These are phyloP conservation scores for Lepidochrysops patricia DNA, from an alignment of 2,888 invertebrate genomes.

Conservation along the genomic window DNA sequence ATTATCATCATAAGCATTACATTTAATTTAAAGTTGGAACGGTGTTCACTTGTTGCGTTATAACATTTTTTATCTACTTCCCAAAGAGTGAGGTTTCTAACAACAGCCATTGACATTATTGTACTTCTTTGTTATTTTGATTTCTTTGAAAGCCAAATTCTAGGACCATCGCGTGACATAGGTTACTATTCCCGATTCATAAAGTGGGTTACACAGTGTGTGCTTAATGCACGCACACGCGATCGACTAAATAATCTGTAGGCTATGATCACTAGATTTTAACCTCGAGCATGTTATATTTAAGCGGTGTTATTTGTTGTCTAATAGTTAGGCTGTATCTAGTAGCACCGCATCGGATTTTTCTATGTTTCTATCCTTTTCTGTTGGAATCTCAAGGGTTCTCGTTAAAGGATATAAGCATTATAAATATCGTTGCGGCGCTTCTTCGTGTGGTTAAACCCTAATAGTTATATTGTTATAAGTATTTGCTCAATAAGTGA, in stretches of 20 bases:
- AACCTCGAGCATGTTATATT: constrained; percentile 19
- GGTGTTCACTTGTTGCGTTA: too few relatives aligned
- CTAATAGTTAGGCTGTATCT: constrained; percentile 20
- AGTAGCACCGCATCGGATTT: constrained; percentile 15
- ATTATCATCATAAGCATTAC: too few relatives aligned
- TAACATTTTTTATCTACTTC: too few relatives aligned
- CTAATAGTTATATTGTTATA: background rate
- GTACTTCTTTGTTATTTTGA: background rate
- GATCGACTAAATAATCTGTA: constrained; percentile 26
- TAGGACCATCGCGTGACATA: background rate
- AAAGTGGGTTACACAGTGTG: background rate
- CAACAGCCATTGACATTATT: background rate
- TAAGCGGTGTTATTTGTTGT: constrained; percentile 12
- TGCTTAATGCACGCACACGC: background rate
- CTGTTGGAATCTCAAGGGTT: background rate
- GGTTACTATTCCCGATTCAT: background rate
- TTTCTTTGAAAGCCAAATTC: background rate
- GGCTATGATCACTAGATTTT: constrained; percentile 17
- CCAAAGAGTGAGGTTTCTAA: too few relatives aligned
- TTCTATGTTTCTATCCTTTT: background rate
- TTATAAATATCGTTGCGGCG: background rate
- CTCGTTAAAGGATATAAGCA: background rate
- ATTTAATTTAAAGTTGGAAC: too few relatives aligned
- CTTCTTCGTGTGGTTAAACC: background rate
- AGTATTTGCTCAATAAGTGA: background rate